Evolutionary conservation across 2,888 invertebrate genomes (phyloP).

Genomic region (Autographa pulchrina): DNA sequence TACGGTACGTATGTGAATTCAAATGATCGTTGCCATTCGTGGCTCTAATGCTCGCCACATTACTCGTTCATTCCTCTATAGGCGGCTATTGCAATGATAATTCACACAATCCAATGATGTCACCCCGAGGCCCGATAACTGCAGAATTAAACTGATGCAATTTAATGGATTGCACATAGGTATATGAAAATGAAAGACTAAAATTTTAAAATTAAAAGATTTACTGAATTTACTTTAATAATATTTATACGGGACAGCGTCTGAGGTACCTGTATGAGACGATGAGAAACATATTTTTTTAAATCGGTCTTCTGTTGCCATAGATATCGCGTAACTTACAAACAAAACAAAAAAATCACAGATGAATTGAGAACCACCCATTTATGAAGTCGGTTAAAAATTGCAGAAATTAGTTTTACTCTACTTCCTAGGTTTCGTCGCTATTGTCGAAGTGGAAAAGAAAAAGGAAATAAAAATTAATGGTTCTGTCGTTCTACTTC

Average conservation of each 20-base stretch:
- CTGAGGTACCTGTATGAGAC: too few relatives aligned
- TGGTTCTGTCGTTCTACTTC: background rate
- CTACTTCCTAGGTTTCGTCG: background rate
- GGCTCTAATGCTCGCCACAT: slow-evolving; percentile 31
- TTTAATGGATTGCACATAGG: too few relatives aligned
- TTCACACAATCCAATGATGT: slow-evolving; percentile 30
- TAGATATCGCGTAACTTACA: too few relatives aligned
- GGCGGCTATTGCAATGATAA: slow-evolving; percentile 27
- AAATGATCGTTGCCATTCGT: slow-evolving; percentile 32
- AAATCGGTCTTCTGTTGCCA: too few relatives aligned
- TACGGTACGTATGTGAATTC: slow-evolving; percentile 3
- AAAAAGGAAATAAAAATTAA: slow-evolving; percentile 5
- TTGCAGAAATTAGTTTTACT: background rate
- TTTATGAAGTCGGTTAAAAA: too few relatives aligned
- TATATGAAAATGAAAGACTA: too few relatives aligned
- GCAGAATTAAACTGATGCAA: background rate
- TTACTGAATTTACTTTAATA: too few relatives aligned
- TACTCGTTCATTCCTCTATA: slow-evolving; percentile 34
- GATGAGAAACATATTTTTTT: too few relatives aligned
- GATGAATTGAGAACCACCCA: too few relatives aligned
- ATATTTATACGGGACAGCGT: too few relatives aligned
- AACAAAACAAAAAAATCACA: too few relatives aligned
- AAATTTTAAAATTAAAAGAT: too few relatives aligned
- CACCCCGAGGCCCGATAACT: slow-evolving; percentile 3
- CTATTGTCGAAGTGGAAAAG: background rate